These are phyloP conservation scores for Protodeltote pygarga DNA, from an alignment of 2,888 invertebrate species.

Conservation along the genomic window DNA sequence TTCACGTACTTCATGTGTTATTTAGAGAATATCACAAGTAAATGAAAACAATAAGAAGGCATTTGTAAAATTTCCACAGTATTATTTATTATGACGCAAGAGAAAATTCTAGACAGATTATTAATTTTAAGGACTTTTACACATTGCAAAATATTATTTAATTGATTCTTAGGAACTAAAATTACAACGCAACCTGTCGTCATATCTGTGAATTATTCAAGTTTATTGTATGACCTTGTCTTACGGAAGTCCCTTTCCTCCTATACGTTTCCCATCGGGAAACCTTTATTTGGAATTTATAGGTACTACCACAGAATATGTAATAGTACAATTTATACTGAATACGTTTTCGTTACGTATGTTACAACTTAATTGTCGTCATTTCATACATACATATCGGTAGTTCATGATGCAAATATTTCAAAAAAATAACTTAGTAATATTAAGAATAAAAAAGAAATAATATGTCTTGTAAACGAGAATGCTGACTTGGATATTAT, in stretches of 20 bases:
- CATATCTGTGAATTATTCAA: conserved; percentile 12
- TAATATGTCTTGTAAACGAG: too few species aligned
- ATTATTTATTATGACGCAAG: conserved; percentile 39
- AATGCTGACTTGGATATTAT: too few species aligned
- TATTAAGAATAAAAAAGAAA: too few species aligned
- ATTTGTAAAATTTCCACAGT: conserved; percentile 39
- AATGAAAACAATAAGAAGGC: conserved; percentile 42
- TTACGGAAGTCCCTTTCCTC: conserved; percentile 41
- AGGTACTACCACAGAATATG: too few species aligned
- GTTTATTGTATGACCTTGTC: conserved; percentile 19
- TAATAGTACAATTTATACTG: too few species aligned
- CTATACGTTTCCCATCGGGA: conserved; percentile 17
- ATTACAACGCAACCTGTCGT: too few species aligned
- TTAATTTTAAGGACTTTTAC: conserved; percentile 8
- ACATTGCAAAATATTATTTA: conserved; percentile 3
- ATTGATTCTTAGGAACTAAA: neutral
- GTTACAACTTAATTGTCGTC: conserved; percentile 14
- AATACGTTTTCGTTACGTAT: conserved; percentile 14
- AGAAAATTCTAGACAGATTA: conserved; percentile 16
- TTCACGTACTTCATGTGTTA: conserved; percentile 46
- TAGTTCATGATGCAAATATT: too few species aligned
- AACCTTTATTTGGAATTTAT: conserved; percentile 8
- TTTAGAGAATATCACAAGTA: conserved; percentile 43
- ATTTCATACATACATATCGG: too few species aligned
- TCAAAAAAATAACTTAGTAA: too few species aligned